Percentiles rank a stretch among this genome's conserved stretches.
Evolutionary conservation across 2,888 invertebrate species (phyloP).

Genomic region (Melangyna quadrimaculata): DNA sequence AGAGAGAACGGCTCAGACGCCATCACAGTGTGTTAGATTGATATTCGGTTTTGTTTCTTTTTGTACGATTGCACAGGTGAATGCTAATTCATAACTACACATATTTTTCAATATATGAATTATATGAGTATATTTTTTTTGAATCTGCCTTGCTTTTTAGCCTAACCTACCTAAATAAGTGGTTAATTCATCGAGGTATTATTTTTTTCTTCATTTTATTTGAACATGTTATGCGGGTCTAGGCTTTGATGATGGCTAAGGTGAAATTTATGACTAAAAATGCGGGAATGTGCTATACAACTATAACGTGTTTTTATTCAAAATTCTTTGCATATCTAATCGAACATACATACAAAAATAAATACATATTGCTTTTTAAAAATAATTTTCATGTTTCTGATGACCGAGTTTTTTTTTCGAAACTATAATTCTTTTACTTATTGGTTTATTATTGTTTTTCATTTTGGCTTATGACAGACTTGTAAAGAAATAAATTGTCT

Average conservation of each 20-base stretch:
- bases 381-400: not conserved
- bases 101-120: slow-evolving; percentile 31
- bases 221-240: slow-evolving; percentile 12
- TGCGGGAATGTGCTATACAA: not conserved
- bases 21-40: not conserved
- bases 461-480: no score
- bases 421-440: no score
- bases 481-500: no score
- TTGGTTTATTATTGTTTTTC: no score
- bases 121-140: not conserved
- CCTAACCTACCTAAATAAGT: not conserved
- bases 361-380: not conserved
- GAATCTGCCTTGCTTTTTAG: slow-evolving; percentile 4
- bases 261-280: slow-evolving; percentile 18
- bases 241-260: slow-evolving; percentile 8
- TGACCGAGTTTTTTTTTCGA: not conserved
- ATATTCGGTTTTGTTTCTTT: not conserved
- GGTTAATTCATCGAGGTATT: not conserved
- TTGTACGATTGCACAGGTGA: slow-evolving; percentile 41
- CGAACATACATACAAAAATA: not conserved
- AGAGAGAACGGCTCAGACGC: not conserved
- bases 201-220: not conserved
- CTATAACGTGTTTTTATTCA: not conserved
- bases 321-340: slow-evolving; percentile 16
- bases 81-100: slow-evolving; percentile 61